Evolutionary conservation across 2,888 invertebrate species (phyloP).

Genomic region (Orthosia incerta): DNA sequence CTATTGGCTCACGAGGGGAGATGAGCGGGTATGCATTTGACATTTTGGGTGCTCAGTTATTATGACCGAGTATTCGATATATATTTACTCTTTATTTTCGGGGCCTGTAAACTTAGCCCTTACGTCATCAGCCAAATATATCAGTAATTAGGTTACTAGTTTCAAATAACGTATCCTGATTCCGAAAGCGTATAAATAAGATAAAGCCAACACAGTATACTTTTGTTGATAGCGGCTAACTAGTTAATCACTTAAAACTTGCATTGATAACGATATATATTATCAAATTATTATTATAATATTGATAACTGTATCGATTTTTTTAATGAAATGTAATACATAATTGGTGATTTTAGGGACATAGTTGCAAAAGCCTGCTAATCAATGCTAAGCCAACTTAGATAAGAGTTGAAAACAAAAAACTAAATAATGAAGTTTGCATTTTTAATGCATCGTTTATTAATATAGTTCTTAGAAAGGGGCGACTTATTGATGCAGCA

Average conservation of each 20-base stretch:
- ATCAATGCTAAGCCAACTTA: neutral
- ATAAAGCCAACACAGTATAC: constrained; percentile 6
- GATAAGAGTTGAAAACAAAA: neutral
- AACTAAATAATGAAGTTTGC: neutral
- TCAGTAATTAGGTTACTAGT: constrained; percentile 7
- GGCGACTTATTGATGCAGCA: too few relatives aligned
- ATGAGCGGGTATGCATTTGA: too few relatives aligned
- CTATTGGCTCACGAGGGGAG: too few relatives aligned
- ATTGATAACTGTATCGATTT: neutral
- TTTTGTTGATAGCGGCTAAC: neutral
- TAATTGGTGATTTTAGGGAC: neutral
- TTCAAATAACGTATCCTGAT: neutral
- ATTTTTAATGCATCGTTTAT: neutral
- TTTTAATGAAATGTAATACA: neutral
- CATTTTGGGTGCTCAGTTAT: too few relatives aligned
- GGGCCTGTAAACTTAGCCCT: too few relatives aligned
- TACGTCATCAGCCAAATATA: neutral
- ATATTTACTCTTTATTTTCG: neutral
- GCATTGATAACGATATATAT: constrained; percentile 27
- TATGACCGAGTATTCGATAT: too few relatives aligned
- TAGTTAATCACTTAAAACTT: constrained; percentile 22
- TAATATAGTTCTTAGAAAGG: too few relatives aligned
- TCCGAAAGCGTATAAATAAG: constrained; percentile 13
- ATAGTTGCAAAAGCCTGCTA: too few relatives aligned
- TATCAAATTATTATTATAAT: constrained; percentile 28